phyloP scores from a whole-genome alignment of 2,113 vertebrate species.

The Calidris pygmaea region DNA sequence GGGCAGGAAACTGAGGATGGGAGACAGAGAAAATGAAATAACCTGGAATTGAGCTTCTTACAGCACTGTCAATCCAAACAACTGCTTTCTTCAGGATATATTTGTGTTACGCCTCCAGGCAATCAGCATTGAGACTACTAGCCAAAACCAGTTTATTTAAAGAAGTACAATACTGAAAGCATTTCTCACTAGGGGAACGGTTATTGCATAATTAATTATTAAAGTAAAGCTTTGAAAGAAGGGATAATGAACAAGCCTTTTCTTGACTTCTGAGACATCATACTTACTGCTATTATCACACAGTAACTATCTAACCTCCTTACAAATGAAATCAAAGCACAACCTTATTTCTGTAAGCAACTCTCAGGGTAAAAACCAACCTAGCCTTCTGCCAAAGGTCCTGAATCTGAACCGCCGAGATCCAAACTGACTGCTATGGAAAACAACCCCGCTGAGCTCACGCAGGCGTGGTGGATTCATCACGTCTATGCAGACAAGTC shows the following conservation, averaged over 20 bases:
- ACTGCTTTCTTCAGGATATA: background rate
- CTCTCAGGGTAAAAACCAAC: background rate
- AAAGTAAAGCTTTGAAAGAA: background rate
- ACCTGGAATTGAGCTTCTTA: background rate
- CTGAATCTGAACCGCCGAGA: background rate
- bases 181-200: background rate
- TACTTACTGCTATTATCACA: background rate
- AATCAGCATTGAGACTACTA: background rate
- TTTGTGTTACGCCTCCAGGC: background rate
- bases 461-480: fast-evolving
- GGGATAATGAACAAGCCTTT: background rate
- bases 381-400: background rate
- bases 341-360: background rate
- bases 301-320: background rate
- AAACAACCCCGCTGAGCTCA: background rate
- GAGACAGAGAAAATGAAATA: background rate
- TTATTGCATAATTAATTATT: background rate
- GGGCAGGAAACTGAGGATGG: background rate
- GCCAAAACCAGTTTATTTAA: background rate
- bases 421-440: background rate
- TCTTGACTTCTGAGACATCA: background rate
- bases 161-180: background rate
- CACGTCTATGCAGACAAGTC: background rate
- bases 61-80: background rate
- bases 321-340: background rate